A percentile compares a stretch with the other conserved stretches of the same genome.
Evolutionary conservation across 2,113 vertebrate species (phyloP).

Genomic region (Sinocyclocheilus anshuiensis): DNA sequence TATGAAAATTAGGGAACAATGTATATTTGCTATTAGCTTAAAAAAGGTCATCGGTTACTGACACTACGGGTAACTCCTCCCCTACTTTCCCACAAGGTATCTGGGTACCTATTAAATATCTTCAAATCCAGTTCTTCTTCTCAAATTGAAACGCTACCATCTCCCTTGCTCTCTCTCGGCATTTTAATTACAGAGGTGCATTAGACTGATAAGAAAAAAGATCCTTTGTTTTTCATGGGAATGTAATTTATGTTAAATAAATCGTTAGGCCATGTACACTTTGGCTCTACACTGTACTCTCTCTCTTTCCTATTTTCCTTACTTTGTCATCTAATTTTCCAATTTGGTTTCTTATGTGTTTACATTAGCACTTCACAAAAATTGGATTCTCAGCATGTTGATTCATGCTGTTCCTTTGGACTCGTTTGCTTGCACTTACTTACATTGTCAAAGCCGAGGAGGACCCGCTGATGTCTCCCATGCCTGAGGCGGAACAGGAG

Average conservation of each 20-base stretch:
- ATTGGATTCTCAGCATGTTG: neutral
- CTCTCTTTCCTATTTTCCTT: neutral
- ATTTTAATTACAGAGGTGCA: slow-evolving; percentile 60
- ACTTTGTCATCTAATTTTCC: neutral
- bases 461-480: slow-evolving; percentile 1
- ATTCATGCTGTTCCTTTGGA: slow-evolving; percentile 16
- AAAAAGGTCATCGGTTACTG: slow-evolving; percentile 42
- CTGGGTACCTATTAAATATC: slow-evolving; percentile 54
- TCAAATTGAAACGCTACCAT: slow-evolving; percentile 56
- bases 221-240: slow-evolving; percentile 53
- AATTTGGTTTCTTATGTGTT: slow-evolving; percentile 30
- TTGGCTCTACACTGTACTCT: slow-evolving; percentile 36
- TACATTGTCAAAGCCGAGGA: slow-evolving; percentile 28
- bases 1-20: slow-evolving; percentile 43
- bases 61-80: slow-evolving; percentile 35
- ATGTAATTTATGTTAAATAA: slow-evolving; percentile 59
- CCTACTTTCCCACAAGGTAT: slow-evolving; percentile 40
- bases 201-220: slow-evolving; percentile 60
- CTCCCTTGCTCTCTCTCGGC: slow-evolving; percentile 12
- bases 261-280: slow-evolving; percentile 48
- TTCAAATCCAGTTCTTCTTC: slow-evolving; percentile 55
- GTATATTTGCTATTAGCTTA: slow-evolving; percentile 35
- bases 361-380: slow-evolving; percentile 25
- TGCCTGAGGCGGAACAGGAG: slow-evolving; percentile 40
- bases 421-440: slow-evolving; percentile 20